phyloP scores from a whole-genome alignment of 2,113 vertebrate species.

The Todiramphus saurophagus region DNA sequence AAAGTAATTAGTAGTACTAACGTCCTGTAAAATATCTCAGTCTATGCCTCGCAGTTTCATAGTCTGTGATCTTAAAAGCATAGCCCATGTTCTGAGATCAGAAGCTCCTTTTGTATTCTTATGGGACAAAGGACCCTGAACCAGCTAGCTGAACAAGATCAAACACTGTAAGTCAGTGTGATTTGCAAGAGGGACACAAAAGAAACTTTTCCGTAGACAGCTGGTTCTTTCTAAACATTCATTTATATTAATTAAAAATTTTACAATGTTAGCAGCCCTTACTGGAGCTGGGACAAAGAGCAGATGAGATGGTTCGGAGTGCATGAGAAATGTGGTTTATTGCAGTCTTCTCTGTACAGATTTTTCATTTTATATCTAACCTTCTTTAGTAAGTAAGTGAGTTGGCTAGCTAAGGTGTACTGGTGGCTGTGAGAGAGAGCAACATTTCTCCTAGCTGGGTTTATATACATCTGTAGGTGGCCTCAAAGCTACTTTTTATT shows the following conservation, averaged over 20 bases:
- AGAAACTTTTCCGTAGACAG: not conserved
- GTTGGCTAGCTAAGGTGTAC: not conserved
- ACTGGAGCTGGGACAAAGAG: not conserved
- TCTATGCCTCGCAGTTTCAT: not conserved
- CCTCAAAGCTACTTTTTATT: not conserved
- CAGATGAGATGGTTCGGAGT: not conserved
- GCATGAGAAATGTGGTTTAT: constrained; percentile 1
- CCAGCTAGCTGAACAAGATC: not conserved
- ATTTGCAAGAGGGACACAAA: not conserved
- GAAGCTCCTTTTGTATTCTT: not conserved
- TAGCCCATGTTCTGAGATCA: not conserved
- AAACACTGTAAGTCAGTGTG: not conserved
- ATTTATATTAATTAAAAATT: not conserved
- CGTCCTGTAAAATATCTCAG: not conserved
- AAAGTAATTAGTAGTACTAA: not conserved
- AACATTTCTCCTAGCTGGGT: not conserved
- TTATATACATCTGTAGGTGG: not conserved
- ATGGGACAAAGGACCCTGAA: not conserved
- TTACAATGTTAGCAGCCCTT: not conserved
- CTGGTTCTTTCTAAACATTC: not conserved
- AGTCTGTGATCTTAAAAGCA: not conserved
- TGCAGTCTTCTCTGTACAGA: not conserved
- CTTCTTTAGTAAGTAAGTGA: not conserved
- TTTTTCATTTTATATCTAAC: not conserved
- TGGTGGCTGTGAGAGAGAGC: not conserved